phyloP scores from a whole-genome alignment of 53 echinoderm and acorn worm genomes.

The Crossaster papposus region DNA sequence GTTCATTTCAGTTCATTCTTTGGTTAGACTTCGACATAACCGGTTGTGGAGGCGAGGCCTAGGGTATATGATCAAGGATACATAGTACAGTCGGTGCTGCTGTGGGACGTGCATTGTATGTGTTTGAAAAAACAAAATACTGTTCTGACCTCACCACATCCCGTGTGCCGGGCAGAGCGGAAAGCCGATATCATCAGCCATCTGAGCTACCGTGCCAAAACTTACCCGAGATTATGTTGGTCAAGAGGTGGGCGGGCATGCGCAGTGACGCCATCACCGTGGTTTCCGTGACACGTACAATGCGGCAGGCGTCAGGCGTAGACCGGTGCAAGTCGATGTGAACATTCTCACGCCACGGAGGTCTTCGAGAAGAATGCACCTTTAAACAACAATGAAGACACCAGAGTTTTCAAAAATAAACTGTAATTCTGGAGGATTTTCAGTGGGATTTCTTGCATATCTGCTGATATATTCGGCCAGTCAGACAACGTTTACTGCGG shows the following conservation, averaged over 20 bases:
- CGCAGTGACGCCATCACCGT: not conserved
- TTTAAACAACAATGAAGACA: not conserved
- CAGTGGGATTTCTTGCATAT: not conserved
- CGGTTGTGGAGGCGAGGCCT: not conserved
- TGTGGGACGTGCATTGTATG: not conserved
- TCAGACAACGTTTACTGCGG: not conserved
- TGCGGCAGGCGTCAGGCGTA: not conserved
- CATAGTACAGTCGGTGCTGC: not conserved
- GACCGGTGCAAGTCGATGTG: not conserved
- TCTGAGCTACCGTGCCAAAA: not conserved
- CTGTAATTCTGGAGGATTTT: not conserved
- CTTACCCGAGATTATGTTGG: not conserved
- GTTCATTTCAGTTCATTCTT: not conserved
- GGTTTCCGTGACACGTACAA: not conserved
- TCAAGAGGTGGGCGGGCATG: not conserved
- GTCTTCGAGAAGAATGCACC: not conserved
- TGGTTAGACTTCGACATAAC: not conserved
- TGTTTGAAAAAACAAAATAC: not conserved
- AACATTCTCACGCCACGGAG: not conserved
- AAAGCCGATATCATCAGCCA: not conserved
- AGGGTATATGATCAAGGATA: not conserved
- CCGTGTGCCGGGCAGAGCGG: not conserved
- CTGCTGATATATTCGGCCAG: not conserved
- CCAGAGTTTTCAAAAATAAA: not conserved
- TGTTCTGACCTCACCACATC: constrained; percentile 18